phyloP scores from a whole-genome alignment of 2,113 vertebrate species.

The Clupea harengus region DNA sequence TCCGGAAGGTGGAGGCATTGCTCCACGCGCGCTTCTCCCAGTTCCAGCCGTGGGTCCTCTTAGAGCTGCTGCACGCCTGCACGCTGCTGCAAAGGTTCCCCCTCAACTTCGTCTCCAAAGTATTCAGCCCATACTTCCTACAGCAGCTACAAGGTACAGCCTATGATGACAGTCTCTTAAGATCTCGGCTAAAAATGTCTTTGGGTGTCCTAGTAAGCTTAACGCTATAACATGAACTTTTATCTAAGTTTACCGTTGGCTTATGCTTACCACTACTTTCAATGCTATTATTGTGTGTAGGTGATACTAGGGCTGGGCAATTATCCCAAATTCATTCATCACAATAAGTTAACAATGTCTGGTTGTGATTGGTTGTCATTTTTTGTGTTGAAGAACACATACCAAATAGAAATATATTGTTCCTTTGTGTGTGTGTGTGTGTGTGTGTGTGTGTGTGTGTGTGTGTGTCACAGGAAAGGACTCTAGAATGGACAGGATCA shows the following conservation, averaged over 20 bases:
- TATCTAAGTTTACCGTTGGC: neutral
- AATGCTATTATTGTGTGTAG: neutral
- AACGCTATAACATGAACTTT: neutral
- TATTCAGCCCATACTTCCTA: constrained; percentile 87
- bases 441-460: constrained; percentile 20
- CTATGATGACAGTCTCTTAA: neutral
- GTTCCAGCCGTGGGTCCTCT: constrained; percentile 78
- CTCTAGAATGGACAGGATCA: constrained; percentile 62
- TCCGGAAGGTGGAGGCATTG: constrained; percentile 79
- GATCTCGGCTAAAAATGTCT: too few species aligned
- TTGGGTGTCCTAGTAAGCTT: neutral
- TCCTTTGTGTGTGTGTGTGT: constrained; percentile 22
- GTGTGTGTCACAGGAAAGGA: constrained; percentile 70
- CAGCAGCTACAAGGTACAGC: constrained; percentile 82
- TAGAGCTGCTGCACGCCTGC: constrained; percentile 84
- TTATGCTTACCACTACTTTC: neutral
- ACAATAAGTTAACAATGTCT: too few species aligned
- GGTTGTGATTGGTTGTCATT: too few species aligned
- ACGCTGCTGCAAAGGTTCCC: constrained; percentile 83
- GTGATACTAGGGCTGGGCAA: too few species aligned
- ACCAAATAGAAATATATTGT: too few species aligned
- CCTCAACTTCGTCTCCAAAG: constrained; percentile 84
- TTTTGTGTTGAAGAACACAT: too few species aligned
- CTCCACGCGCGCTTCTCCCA: constrained; percentile 65
- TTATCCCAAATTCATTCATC: too few species aligned